phyloP scores from a whole-genome alignment of 2,888 invertebrate genomes.

The Sinelater perroti region DNA sequence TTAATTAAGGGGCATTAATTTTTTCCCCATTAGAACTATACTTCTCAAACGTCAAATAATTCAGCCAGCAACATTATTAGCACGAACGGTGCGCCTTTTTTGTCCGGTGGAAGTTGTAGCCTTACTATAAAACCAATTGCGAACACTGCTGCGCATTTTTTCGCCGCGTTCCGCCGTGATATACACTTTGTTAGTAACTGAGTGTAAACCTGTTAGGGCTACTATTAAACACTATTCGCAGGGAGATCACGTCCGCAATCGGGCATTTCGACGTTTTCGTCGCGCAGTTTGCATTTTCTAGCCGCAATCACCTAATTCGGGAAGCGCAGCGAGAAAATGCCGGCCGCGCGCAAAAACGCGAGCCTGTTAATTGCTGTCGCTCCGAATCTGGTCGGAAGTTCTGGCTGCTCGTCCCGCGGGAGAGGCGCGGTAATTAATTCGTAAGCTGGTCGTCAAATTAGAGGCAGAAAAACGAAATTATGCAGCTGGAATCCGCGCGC shows the following conservation, averaged over 20 bases:
- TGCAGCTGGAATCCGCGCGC: not conserved
- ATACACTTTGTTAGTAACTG: slow-evolving; percentile 34
- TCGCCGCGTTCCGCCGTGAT: slow-evolving; percentile 28
- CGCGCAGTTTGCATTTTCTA: slow-evolving; percentile 21
- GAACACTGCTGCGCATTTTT: slow-evolving; percentile 31
- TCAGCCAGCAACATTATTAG: slow-evolving; percentile 23
- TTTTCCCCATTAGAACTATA: too few species aligned
- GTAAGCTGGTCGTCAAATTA: too few species aligned
- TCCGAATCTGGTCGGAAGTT: too few species aligned
- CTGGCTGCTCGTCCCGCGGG: too few species aligned
- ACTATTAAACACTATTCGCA: slow-evolving; percentile 35
- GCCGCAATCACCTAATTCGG: slow-evolving; percentile 32
- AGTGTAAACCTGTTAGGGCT: slow-evolving; percentile 28
- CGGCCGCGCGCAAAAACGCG: too few species aligned
- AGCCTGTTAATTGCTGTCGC: too few species aligned
- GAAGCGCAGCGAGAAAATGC: slow-evolving; percentile 1
- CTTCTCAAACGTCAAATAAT: slow-evolving; percentile 2
- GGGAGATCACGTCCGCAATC: slow-evolving; percentile 28
- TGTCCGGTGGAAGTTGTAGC: slow-evolving; percentile 22
- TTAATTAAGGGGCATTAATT: too few species aligned
- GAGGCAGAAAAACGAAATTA: too few species aligned
- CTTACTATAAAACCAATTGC: slow-evolving; percentile 25
- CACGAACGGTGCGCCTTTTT: slow-evolving; percentile 19
- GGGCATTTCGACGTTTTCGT: slow-evolving; percentile 28
- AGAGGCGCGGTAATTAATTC: too few species aligned